phyloP scores from a whole-genome alignment of 2,113 vertebrate species.

The Mesitornis unicolor region DNA sequence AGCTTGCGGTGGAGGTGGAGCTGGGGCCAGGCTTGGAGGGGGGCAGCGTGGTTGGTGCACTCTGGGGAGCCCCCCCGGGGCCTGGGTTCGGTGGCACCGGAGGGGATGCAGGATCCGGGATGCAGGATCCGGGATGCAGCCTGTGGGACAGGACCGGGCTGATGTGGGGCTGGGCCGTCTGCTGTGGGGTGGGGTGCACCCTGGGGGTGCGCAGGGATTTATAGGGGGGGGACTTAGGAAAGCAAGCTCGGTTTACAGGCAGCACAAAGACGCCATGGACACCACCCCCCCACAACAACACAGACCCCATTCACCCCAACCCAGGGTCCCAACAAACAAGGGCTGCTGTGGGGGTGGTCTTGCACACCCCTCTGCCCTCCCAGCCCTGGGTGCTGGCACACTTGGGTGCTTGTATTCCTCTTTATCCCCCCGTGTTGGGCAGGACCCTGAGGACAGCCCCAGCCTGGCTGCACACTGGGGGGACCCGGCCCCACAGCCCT shows the following conservation, averaged over 20 bases:
- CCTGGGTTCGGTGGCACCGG: not conserved
- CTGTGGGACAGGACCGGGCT: too few species aligned
- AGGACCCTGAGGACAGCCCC: not conserved
- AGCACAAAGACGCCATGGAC: not conserved
- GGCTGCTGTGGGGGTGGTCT: not conserved
- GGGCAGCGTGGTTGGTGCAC: not conserved
- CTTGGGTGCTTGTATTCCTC: not conserved
- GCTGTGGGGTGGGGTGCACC: not conserved
- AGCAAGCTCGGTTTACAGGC: not conserved
- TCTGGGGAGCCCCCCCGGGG: not conserved
- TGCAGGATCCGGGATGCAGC: not conserved
- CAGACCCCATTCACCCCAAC: not conserved
- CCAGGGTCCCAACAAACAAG: not conserved
- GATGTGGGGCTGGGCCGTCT: fast-evolving
- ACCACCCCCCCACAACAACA: fast-evolving
- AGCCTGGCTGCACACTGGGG: fast-evolving
- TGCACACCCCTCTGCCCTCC: not conserved
- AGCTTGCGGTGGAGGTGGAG: not conserved
- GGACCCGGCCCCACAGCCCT: not conserved
- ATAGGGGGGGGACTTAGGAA: not conserved
- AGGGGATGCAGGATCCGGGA: not conserved
- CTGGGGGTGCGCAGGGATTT: not conserved
- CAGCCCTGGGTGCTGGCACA: not conserved
- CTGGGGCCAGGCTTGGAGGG: not conserved
- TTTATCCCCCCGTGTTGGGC: not conserved